phyloP scores from a whole-genome alignment of 23 tunicate species.

The Oikopleura dioica region DNA sequence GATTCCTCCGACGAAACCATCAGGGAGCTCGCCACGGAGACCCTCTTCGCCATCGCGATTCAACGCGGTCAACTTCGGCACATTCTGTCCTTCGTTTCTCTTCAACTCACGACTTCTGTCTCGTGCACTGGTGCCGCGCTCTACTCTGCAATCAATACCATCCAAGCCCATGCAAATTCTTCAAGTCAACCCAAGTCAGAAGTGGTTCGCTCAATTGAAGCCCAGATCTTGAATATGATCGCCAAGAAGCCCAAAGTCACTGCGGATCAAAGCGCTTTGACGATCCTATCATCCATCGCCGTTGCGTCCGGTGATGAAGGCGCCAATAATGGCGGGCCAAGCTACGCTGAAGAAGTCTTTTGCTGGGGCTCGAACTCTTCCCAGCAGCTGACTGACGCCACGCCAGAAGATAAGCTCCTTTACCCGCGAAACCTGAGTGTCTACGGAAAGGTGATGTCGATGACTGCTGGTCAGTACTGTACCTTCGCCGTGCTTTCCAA shows the following conservation, averaged over 20 bases:
- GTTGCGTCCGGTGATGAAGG: neutral
- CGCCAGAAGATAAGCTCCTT: slow-evolving; percentile 21
- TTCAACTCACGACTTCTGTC: neutral
- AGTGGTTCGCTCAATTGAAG: neutral
- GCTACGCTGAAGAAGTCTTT: slow-evolving; percentile 29
- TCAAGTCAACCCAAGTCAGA: neutral
- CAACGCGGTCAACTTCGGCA: slow-evolving; percentile 7
- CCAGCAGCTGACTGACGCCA: slow-evolving; percentile 78
- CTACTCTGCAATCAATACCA: neutral
- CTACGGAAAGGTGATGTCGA: neutral
- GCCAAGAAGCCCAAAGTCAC: neutral
- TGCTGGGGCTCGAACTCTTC: slow-evolving; percentile 96
- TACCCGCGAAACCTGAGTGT: neutral
- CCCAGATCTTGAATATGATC: neutral
- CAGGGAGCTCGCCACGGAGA: neutral
- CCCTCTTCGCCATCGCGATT: neutral
- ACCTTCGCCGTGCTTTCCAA: slow-evolving; percentile 42
- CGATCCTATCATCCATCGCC: neutral
- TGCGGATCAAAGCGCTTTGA: neutral
- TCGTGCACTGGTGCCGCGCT: neutral
- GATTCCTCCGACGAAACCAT: neutral
- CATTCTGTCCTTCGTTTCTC: neutral
- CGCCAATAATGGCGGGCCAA: neutral
- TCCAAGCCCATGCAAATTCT: neutral
- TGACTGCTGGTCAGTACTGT: slow-evolving; percentile 80